phyloP scores from a whole-genome alignment of 2,888 invertebrate species.

The Tolmerus cingulatus region DNA sequence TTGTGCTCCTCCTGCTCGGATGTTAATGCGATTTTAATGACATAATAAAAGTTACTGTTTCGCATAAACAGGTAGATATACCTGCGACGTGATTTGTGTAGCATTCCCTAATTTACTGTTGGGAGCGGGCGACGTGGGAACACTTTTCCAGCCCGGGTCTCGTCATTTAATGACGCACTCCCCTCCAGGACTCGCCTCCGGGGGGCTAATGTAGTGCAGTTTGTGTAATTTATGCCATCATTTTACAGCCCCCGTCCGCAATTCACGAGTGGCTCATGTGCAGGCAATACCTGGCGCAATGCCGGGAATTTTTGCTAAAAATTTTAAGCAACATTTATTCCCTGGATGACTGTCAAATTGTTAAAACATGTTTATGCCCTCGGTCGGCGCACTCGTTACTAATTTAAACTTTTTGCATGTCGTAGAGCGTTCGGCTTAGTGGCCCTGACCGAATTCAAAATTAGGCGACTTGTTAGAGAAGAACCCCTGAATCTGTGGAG shows the following conservation, averaged over 20 bases:
- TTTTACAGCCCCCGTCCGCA: neutral
- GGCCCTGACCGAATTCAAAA: neutral
- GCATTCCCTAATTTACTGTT: slow-evolving; percentile 11
- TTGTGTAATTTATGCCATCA: slow-evolving; percentile 1
- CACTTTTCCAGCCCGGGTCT: neutral
- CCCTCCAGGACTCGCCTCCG: neutral
- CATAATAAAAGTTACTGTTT: slow-evolving; percentile 46
- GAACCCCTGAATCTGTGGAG: neutral
- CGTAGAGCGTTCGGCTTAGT: neutral
- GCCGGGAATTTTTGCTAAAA: neutral
- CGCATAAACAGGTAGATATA: slow-evolving; percentile 27
- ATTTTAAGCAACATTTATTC: neutral
- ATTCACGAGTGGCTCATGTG: neutral
- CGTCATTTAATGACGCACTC: neutral
- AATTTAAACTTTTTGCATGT: neutral
- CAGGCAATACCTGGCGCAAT: neutral
- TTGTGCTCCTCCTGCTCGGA: slow-evolving; percentile 10
- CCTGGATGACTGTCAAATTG: neutral
- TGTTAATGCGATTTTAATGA: slow-evolving; percentile 44
- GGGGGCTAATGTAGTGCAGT: neutral
- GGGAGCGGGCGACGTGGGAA: neutral
- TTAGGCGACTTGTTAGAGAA: neutral
- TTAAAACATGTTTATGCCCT: neutral
- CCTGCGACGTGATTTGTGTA: slow-evolving; percentile 32
- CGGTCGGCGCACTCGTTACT: neutral